Conservation (phyloP, 2,113 vertebrate genomes). For the Chrysemys picta region DNA sequence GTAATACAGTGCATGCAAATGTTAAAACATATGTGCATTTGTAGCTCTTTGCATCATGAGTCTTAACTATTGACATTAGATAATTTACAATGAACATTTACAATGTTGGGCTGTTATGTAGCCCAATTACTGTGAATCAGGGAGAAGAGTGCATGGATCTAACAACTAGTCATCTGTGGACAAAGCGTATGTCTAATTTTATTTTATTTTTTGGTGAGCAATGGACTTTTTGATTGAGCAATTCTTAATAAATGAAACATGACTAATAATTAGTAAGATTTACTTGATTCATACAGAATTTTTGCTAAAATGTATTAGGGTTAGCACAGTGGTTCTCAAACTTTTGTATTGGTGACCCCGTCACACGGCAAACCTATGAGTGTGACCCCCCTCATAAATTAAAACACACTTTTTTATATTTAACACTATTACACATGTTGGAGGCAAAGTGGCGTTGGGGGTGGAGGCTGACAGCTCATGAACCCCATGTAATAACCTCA, state of each 20-base stretch:
- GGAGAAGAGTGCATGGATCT: neutral
- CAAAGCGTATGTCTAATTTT: neutral
- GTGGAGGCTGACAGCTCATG: too few species aligned
- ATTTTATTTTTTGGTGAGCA: neutral
- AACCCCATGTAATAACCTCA: too few species aligned
- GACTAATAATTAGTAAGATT: neutral
- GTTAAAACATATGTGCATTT: neutral
- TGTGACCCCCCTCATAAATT: too few species aligned
- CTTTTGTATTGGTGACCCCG: too few species aligned
- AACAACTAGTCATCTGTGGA: neutral
- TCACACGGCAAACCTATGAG: too few species aligned
- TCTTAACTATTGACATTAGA: neutral
- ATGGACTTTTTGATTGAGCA: neutral
- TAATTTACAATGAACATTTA: neutral
- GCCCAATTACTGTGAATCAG: neutral
- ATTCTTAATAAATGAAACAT: neutral
- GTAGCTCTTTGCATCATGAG: accelerated
- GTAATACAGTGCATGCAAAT: neutral
- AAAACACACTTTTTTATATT: too few species aligned
- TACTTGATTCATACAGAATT: neutral
- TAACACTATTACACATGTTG: too few species aligned
- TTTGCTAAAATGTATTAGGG: neutral
- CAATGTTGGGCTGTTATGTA: neutral
- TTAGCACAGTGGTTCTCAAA: neutral
- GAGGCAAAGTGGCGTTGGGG: too few species aligned